Conservation (phyloP, 2,797 vertebrate genomes). For the Argentina silus region DNA sequence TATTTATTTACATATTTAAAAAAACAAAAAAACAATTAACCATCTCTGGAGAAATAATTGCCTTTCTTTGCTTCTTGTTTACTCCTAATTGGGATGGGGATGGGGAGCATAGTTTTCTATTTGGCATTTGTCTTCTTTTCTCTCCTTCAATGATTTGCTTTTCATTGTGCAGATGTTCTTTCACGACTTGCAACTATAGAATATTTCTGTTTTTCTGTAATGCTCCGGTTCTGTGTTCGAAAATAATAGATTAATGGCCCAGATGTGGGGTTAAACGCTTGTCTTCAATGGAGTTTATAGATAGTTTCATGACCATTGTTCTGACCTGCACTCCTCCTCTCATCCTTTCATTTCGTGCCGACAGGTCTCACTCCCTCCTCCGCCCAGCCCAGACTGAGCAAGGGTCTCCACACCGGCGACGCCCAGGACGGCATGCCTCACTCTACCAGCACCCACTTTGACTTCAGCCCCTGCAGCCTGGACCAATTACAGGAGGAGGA, state of each 20-base stretch:
- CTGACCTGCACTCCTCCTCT: neutral
- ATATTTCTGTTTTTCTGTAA: neutral
- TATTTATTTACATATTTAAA: too few species aligned
- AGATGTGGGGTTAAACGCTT: too few species aligned
- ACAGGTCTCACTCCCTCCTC: conserved; percentile 66
- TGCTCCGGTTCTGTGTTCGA: too few species aligned
- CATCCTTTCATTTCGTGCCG: neutral
- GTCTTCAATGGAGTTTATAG: neutral
- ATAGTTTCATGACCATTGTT: neutral
- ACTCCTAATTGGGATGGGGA: neutral
- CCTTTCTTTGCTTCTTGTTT: conserved; percentile 1
- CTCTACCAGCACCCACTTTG: conserved; percentile 79
- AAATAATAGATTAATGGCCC: too few species aligned
- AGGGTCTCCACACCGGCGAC: conserved; percentile 62
- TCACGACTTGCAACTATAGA: neutral
- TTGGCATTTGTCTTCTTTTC: neutral
- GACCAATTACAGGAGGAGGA: conserved; percentile 90
- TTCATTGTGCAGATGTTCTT: neutral
- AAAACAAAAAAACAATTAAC: too few species aligned
- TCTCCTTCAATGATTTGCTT: neutral
- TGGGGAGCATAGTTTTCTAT: neutral
- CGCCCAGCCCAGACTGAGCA: conserved; percentile 73
- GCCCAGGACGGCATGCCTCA: too few species aligned
- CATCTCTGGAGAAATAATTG: neutral
- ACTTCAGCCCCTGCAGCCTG: conserved; percentile 82